Evolutionary conservation across 2,797 vertebrate genomes (phyloP), one percentile per base, ranked within the genome.

Genomic region (Halcyon chelicuti): DNA sequence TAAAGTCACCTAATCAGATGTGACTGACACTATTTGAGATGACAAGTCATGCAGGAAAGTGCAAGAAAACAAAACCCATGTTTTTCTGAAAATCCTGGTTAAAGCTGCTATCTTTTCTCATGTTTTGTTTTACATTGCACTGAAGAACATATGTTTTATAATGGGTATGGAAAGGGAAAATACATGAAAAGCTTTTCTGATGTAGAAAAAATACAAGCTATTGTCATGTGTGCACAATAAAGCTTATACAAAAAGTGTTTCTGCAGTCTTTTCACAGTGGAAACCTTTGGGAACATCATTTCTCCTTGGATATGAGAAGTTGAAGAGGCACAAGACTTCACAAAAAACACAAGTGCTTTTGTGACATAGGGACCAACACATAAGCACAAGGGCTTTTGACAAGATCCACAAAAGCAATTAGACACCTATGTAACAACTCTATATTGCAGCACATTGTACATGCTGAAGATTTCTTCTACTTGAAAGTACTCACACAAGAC

Each of bases 31-130:
- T 90, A 67, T 96, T 83, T 73, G 85, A 96, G 29, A 22, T 77
- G 75, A 88, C 80, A 86, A 78, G 52, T 92, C 94, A 96, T 71
- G 89, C 88, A 92, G 85, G 63, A 96, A 96, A 96, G 83, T 65
- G 88, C 91, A 87, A 88, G 63, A 68, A 91, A 88, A 94, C 80
- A 87, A 84, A 96, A 85, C 1, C 0, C 66, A 14, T 67, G 37
- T 65, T 82, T 93, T 92, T 44, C 88, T 68, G 75, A 92, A 78
- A 78, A 88, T 78, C 90, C 67, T 72, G 66, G 33, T 62, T 42
- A 31, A 86, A 92, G 86, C 73, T 31, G 61, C 78, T 19, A 35
- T 18, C 10, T 84, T 81, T 78, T 47, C 70, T 76, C 58, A 28
- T 81, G 66, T 90, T 90, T 90, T 89, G 55, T 74, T 88, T 90